phyloP scores from a whole-genome alignment of 2,888 invertebrate genomes.

The Cecidostiba fungosa region DNA sequence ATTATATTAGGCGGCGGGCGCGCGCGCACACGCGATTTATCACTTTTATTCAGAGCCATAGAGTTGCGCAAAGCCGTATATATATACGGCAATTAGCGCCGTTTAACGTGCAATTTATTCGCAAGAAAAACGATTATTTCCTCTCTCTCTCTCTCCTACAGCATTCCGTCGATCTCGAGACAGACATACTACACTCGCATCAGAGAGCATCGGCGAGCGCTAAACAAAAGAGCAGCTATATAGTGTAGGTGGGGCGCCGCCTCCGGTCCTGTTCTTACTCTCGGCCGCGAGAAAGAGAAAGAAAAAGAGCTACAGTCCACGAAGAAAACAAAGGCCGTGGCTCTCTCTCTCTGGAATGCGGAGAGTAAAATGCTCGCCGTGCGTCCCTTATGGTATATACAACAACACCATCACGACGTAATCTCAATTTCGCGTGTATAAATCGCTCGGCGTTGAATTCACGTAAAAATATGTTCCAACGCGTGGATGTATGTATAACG shows the following conservation, averaged over 20 bases:
- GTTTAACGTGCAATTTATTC: slow-evolving; percentile 6
- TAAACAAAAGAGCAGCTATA: not conserved
- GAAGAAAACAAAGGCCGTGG: not conserved
- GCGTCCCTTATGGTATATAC: not conserved
- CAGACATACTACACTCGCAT: not conserved
- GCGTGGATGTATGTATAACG: slow-evolving; percentile 3
- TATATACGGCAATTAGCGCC: not conserved
- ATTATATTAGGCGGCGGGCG: not conserved
- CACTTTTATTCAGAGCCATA: not conserved
- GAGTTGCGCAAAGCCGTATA: not conserved
- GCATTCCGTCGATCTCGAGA: slow-evolving; percentile 1
- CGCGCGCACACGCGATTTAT: not conserved
- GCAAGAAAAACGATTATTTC: not conserved
- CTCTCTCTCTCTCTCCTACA: not conserved
- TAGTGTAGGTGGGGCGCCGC: slow-evolving; percentile 9
- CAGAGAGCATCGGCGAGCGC: not conserved
- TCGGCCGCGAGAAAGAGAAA: not conserved
- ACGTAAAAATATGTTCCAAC: not conserved
- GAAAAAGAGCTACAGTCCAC: not conserved
- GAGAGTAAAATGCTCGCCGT: slow-evolving; percentile 16
- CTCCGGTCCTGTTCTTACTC: not conserved
- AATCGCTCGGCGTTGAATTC: not conserved
- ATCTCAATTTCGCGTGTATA: not conserved
- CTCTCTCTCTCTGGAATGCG: not conserved
- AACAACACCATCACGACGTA: not conserved